Evolutionary conservation across 2,888 invertebrate species (phyloP).

Genomic region (Drosophila austrosaltans): DNA sequence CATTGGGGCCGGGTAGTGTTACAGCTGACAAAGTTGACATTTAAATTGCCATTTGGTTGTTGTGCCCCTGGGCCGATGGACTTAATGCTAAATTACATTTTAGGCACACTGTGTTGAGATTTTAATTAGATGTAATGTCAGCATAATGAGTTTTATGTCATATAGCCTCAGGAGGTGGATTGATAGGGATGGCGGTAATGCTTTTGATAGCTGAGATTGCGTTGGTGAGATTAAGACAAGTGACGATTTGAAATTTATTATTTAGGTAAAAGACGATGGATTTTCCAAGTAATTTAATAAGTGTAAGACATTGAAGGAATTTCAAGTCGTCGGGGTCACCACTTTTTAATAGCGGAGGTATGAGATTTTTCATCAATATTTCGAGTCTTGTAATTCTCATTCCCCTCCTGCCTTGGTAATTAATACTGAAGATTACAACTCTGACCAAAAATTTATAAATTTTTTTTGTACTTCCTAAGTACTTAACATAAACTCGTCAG

Average conservation of each 20-base stretch:
- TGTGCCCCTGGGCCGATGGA: constrained; percentile 18
- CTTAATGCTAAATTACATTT: constrained; percentile 57
- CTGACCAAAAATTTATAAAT: not conserved
- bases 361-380: not conserved
- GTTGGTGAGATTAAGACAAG: not conserved
- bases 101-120: constrained; percentile 46
- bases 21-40: constrained; percentile 13
- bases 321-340: not conserved
- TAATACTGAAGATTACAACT: not conserved
- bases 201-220: constrained; percentile 23
- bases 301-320: not conserved
- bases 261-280: not conserved
- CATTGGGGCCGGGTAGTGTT: not conserved
- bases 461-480: not conserved
- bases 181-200: constrained; percentile 23
- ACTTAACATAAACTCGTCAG: constrained; percentile 2
- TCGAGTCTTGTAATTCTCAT: not conserved
- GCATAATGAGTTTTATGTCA: constrained; percentile 61
- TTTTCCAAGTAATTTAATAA: constrained; percentile 4
- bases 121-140: constrained; percentile 71
- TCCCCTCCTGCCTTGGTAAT: too few relatives aligned
- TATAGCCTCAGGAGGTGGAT: constrained; percentile 24
- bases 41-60: constrained; percentile 23
- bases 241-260: constrained; percentile 7
- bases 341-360: not conserved